Evolutionary conservation across 2,113 vertebrate genomes (phyloP).

Genomic region (Apodemus sylvaticus): DNA sequence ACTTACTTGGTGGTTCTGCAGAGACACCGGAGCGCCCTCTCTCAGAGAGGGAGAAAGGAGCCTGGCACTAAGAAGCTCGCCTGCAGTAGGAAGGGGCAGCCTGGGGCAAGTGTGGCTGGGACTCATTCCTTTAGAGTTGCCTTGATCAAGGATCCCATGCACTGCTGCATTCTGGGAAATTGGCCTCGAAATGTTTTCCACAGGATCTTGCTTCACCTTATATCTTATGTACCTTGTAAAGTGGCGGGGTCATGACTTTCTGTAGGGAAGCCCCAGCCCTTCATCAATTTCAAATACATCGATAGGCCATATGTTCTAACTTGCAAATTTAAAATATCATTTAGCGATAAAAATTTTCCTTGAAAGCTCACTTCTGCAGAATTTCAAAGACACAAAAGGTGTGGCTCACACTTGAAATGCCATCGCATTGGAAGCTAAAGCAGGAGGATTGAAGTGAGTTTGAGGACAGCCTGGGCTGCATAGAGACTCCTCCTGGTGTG

Average conservation of each 20-base stretch:
- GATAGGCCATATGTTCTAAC: neutral
- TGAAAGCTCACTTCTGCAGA: neutral
- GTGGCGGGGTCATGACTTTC: neutral
- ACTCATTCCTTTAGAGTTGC: neutral
- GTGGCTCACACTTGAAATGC: neutral
- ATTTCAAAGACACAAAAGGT: neutral
- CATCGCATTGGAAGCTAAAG: neutral
- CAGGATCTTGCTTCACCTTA: neutral
- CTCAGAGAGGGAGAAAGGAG: slow-evolving; percentile 20
- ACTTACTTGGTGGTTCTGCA: neutral
- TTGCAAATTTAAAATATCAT: neutral
- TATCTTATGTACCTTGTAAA: neutral
- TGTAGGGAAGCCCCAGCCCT: neutral
- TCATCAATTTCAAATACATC: neutral
- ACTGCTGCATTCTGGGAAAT: neutral
- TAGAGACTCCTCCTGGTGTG: neutral
- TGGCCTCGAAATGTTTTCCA: neutral
- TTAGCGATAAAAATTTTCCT: neutral
- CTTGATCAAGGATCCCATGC: neutral
- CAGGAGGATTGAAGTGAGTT: neutral
- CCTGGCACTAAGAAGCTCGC: neutral
- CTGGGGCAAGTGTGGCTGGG: no score
- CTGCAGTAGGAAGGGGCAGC: neutral
- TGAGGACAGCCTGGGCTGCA: neutral
- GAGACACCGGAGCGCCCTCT: slow-evolving; percentile 58